Percentiles rank a stretch among this genome's conserved stretches.
phyloP scores from a whole-genome alignment of 2,797 vertebrate species.

The Xiphophorus birchmanni region DNA sequence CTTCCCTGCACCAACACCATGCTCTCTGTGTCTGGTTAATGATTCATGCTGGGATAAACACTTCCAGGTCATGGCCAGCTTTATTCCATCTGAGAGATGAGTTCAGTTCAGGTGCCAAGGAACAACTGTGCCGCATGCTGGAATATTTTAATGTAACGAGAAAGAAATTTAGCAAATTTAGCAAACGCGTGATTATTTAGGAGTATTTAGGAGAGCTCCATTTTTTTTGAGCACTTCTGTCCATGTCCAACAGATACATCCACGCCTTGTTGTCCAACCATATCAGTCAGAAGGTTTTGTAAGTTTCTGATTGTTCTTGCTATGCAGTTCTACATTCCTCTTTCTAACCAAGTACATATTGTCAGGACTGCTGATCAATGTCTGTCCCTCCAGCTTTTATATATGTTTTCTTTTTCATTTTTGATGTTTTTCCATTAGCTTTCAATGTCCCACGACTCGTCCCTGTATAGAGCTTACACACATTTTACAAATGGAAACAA shows the following conservation, averaged over 20 bases:
- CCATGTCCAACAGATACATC: not conserved
- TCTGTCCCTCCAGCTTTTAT: not conserved
- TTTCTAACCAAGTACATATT: not conserved
- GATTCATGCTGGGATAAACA: constrained; percentile 75
- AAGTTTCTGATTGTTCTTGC: not conserved
- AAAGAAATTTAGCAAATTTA: not conserved
- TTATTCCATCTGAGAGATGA: constrained; percentile 50
- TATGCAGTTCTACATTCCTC: not conserved
- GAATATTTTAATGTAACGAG: constrained; percentile 26
- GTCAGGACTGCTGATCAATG: not conserved
- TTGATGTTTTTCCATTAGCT: not conserved
- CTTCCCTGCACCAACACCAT: constrained; percentile 58
- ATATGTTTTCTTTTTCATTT: not conserved
- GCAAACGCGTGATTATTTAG: not conserved
- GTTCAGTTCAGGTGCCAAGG: constrained; percentile 58
- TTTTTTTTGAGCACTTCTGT: not conserved
- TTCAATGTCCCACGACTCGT: not conserved
- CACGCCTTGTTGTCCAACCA: not conserved
- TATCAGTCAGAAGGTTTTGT: not conserved
- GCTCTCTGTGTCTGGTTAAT: constrained; percentile 75
- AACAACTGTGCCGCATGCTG: constrained; percentile 44
- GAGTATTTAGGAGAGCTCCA: too few species aligned
- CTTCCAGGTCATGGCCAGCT: constrained; percentile 70
- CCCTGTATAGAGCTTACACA: not conserved
- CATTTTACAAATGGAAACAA: not conserved